Evolutionary conservation across 1,140 invertebrate species (phyloP).

Genomic region (Drosophila bipectinata): DNA sequence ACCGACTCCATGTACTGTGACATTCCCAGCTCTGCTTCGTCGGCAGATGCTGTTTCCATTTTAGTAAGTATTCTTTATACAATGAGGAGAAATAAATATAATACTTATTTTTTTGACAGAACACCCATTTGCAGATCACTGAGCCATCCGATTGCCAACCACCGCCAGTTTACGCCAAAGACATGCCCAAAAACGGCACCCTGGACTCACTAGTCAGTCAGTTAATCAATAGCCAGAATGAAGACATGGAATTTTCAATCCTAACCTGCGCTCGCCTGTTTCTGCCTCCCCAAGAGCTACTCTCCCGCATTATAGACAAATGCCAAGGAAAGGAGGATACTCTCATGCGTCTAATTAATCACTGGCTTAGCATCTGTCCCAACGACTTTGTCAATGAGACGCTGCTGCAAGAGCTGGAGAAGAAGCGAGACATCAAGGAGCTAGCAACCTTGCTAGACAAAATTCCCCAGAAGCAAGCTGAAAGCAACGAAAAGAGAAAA

Average conservation of each 20-base stretch:
- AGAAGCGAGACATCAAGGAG: slow-evolving; percentile 14
- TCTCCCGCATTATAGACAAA: slow-evolving; percentile 33
- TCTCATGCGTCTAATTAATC: slow-evolving; percentile 29
- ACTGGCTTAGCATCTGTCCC: slow-evolving; percentile 48
- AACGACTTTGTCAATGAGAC: slow-evolving; percentile 54
- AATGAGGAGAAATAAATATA: no score
- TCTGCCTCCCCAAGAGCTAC: slow-evolving; percentile 39
- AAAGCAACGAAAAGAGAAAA: slow-evolving; percentile 6
- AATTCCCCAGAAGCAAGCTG: slow-evolving; percentile 22
- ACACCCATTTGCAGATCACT: slow-evolving; percentile 53
- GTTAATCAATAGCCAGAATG: slow-evolving; percentile 22
- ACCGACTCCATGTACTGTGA: slow-evolving; percentile 73
- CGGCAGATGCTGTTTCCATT: slow-evolving; percentile 53
- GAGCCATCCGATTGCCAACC: slow-evolving; percentile 50
- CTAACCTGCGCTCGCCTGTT: slow-evolving; percentile 51
- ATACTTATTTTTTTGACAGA: slow-evolving; percentile 14
- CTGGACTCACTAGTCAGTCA: slow-evolving; percentile 37
- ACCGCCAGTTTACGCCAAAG: slow-evolving; percentile 60
- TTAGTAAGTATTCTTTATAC: slow-evolving; percentile 27
- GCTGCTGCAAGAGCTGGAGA: slow-evolving; percentile 48
- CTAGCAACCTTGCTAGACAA: slow-evolving; percentile 34
- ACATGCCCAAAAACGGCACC: slow-evolving; percentile 55
- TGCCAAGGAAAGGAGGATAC: slow-evolving; percentile 14
- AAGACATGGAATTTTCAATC: slow-evolving; percentile 46
- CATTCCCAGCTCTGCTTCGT: slow-evolving; percentile 68